A percentile compares a stretch with the other conserved stretches of the same genome.
These are phyloP conservation scores for Plagodis dolabraria DNA, from an alignment of 2,888 invertebrate genomes.

Conservation along the genomic window DNA sequence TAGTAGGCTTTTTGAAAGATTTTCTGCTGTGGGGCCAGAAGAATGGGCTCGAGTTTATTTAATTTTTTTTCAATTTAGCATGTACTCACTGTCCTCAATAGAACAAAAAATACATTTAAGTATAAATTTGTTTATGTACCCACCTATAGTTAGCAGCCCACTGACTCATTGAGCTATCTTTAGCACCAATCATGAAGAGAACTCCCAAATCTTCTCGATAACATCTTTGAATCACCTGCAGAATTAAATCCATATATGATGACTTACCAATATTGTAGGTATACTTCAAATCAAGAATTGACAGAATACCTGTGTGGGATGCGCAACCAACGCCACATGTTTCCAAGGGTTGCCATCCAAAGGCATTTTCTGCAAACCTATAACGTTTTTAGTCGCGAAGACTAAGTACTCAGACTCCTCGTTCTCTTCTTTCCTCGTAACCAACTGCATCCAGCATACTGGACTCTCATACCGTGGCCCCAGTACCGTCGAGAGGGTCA, in stretches of 20 bases:
- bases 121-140: neutral
- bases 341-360: slow-evolving; percentile 91
- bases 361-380: slow-evolving; percentile 89
- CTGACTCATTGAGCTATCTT: slow-evolving; percentile 64
- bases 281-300: neutral
- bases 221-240: slow-evolving; percentile 59
- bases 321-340: slow-evolving; percentile 86
- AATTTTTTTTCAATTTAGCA: too few species aligned
- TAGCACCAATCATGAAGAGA: slow-evolving; percentile 69
- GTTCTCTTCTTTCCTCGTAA: slow-evolving; percentile 53
- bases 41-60: too few species aligned
- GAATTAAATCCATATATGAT: slow-evolving; percentile 6
- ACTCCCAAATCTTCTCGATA: slow-evolving; percentile 63
- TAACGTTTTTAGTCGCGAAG: slow-evolving; percentile 86
- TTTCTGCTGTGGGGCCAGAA: too few species aligned
- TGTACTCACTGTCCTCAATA: too few species aligned
- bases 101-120: too few species aligned
- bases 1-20: too few species aligned
- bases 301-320: slow-evolving; percentile 85
- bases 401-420: slow-evolving; percentile 78
- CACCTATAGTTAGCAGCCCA: slow-evolving; percentile 73
- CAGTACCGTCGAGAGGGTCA: slow-evolving; percentile 87
- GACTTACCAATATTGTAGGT: neutral
- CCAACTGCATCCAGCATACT: slow-evolving; percentile 72
- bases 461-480: slow-evolving; percentile 89